A percentile compares a stretch with the other conserved stretches of the same genome.
These are phyloP conservation scores for Merodon equestris DNA, from an alignment of 2,888 invertebrate genomes.

Conservation along the genomic window DNA sequence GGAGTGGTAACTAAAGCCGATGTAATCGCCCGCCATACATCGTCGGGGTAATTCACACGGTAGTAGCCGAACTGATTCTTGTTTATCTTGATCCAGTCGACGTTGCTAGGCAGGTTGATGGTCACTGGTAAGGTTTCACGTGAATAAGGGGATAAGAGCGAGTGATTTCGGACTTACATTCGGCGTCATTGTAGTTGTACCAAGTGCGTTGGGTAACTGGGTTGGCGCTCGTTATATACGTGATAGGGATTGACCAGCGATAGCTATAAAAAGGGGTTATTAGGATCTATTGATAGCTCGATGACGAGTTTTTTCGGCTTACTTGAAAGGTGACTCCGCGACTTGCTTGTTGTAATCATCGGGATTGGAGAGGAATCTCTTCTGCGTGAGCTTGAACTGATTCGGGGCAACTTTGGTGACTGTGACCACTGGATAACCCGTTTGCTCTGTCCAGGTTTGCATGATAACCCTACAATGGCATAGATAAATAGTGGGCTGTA, in stretches of 20 bases:
- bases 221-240: constrained; percentile 83
- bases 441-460: constrained; percentile 94
- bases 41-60: constrained; percentile 88
- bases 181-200: constrained; percentile 76
- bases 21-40: constrained; percentile 82
- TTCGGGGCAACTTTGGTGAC: constrained; percentile 80
- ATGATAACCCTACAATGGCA: constrained; percentile 82
- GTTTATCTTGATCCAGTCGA: constrained; percentile 91
- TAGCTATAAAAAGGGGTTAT: constrained; percentile 80
- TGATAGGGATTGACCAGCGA: constrained; percentile 92
- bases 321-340: constrained; percentile 81
- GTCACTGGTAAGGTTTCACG: constrained; percentile 70
- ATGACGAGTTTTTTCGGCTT: constrained; percentile 71
- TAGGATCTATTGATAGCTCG: not conserved
- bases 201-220: constrained; percentile 75
- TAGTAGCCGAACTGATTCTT: constrained; percentile 92
- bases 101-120: constrained; percentile 79
- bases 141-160: not conserved
- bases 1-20: constrained; percentile 75
- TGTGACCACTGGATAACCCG: constrained; percentile 90
- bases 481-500: no score
- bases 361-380: constrained; percentile 87
- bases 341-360: constrained; percentile 80
- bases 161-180: constrained; percentile 67
- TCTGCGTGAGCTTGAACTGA: constrained; percentile 84